A percentile compares a stretch with the other conserved stretches of the same genome.
Conservation (phyloP, 2,888 invertebrate species). For the Oasisia sp. region DNA sequence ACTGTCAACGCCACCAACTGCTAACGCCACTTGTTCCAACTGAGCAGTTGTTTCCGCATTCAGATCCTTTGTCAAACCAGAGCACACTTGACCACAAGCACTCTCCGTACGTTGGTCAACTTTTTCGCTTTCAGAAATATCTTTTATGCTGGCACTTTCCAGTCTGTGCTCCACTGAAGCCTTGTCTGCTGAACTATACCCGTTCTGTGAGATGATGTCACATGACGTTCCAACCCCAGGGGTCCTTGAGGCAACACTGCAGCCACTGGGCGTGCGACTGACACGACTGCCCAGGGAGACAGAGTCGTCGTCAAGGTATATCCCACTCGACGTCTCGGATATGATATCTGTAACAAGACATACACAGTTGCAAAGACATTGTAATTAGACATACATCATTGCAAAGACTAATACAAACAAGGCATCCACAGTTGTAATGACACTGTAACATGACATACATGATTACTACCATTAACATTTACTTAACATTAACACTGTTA, state of each 20-base stretch:
- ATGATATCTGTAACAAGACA: background rate
- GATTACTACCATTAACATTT: no score
- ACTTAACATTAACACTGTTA: no score
- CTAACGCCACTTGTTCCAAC: background rate
- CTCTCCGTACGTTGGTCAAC: background rate
- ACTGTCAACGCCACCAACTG: background rate
- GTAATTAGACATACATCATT: background rate
- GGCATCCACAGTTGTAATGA: no score
- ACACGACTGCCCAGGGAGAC: background rate
- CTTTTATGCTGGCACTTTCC: background rate
- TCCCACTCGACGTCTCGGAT: background rate
- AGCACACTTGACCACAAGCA: background rate
- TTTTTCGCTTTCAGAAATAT: background rate
- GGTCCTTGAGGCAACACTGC: background rate
- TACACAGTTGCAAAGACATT: background rate
- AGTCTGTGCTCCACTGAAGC: background rate
- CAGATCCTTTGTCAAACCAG: background rate
- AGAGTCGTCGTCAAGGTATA: conserved; percentile 12
- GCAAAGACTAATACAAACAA: no score
- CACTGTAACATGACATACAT: no score
- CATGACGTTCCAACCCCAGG: background rate
- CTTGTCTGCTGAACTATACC: background rate
- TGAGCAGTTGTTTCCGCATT: background rate
- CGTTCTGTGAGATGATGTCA: background rate
- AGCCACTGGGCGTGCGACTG: background rate